Conservation (phyloP, 2,113 vertebrate species). For the Sisor rabdophorus region DNA sequence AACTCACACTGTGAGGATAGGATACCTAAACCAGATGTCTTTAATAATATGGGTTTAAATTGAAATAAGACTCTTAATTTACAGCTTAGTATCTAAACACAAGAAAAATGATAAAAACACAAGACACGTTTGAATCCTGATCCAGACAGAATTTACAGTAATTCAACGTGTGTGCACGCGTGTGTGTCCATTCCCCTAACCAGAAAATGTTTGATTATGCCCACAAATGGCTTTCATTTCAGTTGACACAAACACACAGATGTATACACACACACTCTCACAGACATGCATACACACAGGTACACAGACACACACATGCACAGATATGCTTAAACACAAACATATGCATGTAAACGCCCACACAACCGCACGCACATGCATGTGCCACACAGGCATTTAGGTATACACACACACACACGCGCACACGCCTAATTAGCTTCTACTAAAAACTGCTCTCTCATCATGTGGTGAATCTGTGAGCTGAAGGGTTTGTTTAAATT, state of each 20-base stretch:
- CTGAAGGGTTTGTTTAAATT: constrained; percentile 51
- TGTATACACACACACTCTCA: background rate
- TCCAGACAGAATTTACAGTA: too few species aligned
- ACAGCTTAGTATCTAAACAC: background rate
- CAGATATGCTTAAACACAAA: background rate
- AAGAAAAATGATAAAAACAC: background rate
- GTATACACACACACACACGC: background rate
- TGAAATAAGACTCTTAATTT: background rate
- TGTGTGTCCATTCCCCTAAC: background rate
- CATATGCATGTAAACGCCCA: background rate
- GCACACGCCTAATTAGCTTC: background rate
- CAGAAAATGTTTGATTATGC: constrained; percentile 58
- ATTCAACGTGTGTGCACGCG: background rate
- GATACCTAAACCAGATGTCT: background rate
- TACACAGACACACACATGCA: background rate
- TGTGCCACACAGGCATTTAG: background rate
- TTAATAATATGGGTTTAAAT: background rate
- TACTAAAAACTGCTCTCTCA: background rate
- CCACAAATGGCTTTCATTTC: constrained; percentile 52
- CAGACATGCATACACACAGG: background rate
- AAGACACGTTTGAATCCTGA: background rate
- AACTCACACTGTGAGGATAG: background rate
- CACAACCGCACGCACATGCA: background rate
- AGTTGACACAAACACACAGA: background rate
- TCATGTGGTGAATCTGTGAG: constrained; percentile 52